Percentiles rank a stretch among this genome's conserved stretches.
Evolutionary conservation across 2,888 invertebrate genomes (phyloP).

Genomic region (Miltochrista miniata): DNA sequence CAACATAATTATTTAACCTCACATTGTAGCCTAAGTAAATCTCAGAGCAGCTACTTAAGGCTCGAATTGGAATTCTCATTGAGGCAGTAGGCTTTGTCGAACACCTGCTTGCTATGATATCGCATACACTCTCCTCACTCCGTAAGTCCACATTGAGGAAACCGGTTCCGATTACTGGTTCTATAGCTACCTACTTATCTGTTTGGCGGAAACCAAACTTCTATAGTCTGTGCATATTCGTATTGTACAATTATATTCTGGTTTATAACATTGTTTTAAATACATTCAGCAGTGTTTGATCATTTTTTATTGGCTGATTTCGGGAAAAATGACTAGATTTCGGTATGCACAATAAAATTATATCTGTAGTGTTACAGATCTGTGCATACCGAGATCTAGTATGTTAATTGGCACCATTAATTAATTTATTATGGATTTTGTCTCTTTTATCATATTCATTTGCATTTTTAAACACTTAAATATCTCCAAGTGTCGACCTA

Average conservation of each 20-base stretch:
- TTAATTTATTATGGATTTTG: too few relatives aligned
- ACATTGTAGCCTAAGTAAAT: conserved; percentile 49
- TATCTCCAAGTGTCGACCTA: too few relatives aligned
- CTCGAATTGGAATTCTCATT: conserved; percentile 76
- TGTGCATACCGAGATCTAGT: too few relatives aligned
- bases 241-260: conserved; percentile 30
- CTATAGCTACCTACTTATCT: conserved; percentile 75
- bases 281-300: conserved; percentile 9
- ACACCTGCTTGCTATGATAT: conserved; percentile 83
- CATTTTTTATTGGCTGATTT: too few relatives aligned
- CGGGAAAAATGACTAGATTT: too few relatives aligned
- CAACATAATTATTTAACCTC: too few relatives aligned
- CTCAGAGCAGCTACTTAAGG: conserved; percentile 66
- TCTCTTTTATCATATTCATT: too few relatives aligned
- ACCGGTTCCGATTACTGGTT: conserved; percentile 83
- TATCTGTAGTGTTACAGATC: too few relatives aligned
- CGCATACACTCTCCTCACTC: conserved; percentile 75
- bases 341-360: too few relatives aligned
- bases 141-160: conserved; percentile 78
- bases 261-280: conserved; percentile 24
- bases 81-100: conserved; percentile 73
- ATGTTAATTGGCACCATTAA: too few relatives aligned
- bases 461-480: too few relatives aligned
- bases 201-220: conserved; percentile 80
- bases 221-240: conserved; percentile 63